These are phyloP conservation scores for Panzeria rudis DNA, from an alignment of 2,888 invertebrate genomes.

Conservation along the genomic window DNA sequence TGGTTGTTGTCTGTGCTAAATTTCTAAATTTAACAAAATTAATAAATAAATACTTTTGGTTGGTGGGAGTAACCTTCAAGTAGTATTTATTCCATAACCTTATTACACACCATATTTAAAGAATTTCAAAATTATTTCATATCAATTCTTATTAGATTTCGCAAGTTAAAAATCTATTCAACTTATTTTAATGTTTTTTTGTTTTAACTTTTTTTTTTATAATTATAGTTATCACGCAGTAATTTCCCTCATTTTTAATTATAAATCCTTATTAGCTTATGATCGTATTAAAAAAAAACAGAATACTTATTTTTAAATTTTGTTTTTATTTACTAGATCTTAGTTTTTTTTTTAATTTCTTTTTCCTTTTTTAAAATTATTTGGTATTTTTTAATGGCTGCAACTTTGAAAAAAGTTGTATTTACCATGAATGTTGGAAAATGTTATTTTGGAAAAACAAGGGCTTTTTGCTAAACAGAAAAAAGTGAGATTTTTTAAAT, in stretches of 20 bases:
- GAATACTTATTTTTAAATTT: constrained; percentile 21
- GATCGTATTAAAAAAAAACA: constrained; percentile 26
- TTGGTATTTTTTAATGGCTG: constrained; percentile 71
- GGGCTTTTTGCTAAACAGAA: not conserved
- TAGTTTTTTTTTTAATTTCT: constrained; percentile 32
- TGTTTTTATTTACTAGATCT: constrained; percentile 42
- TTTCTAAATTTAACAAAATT: constrained; percentile 9
- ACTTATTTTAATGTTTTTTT: constrained; percentile 20
- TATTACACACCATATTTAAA: constrained; percentile 26
- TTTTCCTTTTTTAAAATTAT: constrained; percentile 69
- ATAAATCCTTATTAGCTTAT: constrained; percentile 30
- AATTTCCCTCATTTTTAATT: constrained; percentile 48
- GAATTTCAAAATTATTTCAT: not conserved
- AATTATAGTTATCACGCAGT: constrained; percentile 70
- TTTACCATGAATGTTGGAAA: constrained; percentile 53
- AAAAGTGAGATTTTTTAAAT: not conserved
- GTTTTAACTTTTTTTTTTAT: constrained; percentile 38
- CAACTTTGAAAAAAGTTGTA: constrained; percentile 59
- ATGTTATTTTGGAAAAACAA: constrained; percentile 46
- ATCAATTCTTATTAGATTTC: constrained; percentile 32
- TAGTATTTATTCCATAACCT: not conserved
- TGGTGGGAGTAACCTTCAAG: not conserved
- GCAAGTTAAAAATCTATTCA: constrained; percentile 15
- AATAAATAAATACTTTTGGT: constrained; percentile 1
- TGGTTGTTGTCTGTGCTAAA: constrained; percentile 1